Conservation (phyloP, 2,113 vertebrate genomes). For the Mus musculus region DNA sequence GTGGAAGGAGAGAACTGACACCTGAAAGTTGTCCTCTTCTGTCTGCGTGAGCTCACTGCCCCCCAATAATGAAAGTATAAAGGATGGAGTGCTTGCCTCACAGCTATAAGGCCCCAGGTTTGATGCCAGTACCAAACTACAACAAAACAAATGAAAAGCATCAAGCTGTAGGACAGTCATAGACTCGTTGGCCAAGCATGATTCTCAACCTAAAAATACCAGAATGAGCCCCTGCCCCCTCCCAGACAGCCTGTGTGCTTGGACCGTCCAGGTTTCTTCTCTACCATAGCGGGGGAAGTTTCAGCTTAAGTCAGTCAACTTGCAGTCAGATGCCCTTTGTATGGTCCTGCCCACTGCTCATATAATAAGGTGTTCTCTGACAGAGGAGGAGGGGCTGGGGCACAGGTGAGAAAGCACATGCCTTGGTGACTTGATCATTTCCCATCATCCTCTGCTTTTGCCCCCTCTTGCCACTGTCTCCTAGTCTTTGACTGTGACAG, state of each 20-base stretch:
- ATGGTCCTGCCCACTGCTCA: fast-evolving
- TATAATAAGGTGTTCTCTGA: no score
- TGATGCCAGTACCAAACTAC: background rate
- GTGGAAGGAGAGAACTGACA: background rate
- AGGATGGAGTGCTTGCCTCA: background rate
- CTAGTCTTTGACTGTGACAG: background rate
- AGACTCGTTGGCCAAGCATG: background rate
- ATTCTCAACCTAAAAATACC: background rate
- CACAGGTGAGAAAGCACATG: background rate
- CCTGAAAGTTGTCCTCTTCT: background rate
- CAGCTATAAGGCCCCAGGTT: background rate
- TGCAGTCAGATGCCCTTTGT: background rate
- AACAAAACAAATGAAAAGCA: background rate
- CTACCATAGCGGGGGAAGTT: background rate
- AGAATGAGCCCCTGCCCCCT: background rate
- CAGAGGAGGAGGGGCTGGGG: background rate
- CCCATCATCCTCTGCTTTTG: background rate
- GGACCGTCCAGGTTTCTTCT: background rate
- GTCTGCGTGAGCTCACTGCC: no score
- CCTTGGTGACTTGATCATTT: background rate
- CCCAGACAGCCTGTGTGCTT: background rate
- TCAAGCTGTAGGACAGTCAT: background rate
- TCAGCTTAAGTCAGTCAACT: fast-evolving
- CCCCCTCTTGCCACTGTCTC: background rate
- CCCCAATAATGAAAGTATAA: no score